These are phyloP conservation scores for Holacanthella duospinosa DNA, from an alignment of 2,888 invertebrate genomes.

Conservation along the genomic window DNA sequence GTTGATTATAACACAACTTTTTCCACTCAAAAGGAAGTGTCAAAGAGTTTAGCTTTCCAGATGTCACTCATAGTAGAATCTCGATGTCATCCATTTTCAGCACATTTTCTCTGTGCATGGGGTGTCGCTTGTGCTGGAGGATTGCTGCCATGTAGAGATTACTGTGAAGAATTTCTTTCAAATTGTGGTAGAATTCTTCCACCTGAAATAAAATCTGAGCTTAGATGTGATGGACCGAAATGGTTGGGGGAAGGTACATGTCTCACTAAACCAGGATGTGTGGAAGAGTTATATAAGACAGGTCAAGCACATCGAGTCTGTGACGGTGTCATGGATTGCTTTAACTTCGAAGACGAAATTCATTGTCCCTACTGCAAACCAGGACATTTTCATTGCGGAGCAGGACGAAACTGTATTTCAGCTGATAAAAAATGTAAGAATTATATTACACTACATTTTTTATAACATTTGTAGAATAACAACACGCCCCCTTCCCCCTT, in stretches of 20 bases:
- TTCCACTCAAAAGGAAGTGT: background rate
- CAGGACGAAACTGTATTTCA: conserved; percentile 59
- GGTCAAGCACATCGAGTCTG: conserved; percentile 68
- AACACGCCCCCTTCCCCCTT: too few relatives aligned
- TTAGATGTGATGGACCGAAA: conserved; percentile 44
- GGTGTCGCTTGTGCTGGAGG: conserved; percentile 28
- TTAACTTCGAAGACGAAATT: conserved; percentile 59
- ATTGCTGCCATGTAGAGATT: conserved; percentile 59
- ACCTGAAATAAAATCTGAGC: conserved; percentile 52
- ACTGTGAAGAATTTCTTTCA: conserved; percentile 71
- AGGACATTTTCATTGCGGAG: conserved; percentile 65
- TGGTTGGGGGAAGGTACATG: conserved; percentile 64
- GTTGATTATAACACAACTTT: background rate
- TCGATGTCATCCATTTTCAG: conserved; percentile 76
- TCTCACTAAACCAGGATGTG: conserved; percentile 67
- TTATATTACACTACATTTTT: too few relatives aligned
- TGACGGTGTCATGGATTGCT: conserved; percentile 77
- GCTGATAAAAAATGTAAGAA: conserved; percentile 59
- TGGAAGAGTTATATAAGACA: conserved; percentile 58
- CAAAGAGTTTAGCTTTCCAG: conserved; percentile 7
- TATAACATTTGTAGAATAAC: too few relatives aligned
- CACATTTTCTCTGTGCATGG: conserved; percentile 66
- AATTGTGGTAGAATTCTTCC: conserved; percentile 69
- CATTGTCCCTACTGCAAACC: conserved; percentile 64
- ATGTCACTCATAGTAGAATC: conserved; percentile 72